Percentiles rank a stretch among this genome's conserved stretches.
Conservation (phyloP, 2,888 invertebrate species). For the Timandra comae region DNA sequence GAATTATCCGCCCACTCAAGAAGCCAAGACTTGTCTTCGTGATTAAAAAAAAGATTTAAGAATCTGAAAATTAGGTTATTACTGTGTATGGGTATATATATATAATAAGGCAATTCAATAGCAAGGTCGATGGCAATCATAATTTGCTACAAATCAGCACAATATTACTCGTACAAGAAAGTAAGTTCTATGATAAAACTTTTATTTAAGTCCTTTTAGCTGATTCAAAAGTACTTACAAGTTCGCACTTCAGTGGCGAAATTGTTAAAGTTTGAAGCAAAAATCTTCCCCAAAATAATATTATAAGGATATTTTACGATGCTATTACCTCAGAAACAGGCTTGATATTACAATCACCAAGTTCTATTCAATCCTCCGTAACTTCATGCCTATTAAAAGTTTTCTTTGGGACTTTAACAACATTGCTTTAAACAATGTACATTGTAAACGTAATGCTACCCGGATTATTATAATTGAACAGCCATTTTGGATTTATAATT, state of each 20-base stretch:
- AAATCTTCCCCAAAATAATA: constrained; percentile 39
- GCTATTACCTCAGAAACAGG: constrained; percentile 37
- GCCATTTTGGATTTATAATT: constrained; percentile 22
- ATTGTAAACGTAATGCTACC: constrained; percentile 47
- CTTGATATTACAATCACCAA: constrained; percentile 43
- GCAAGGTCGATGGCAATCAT: too few relatives aligned
- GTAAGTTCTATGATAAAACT: constrained; percentile 22
- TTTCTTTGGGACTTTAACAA: constrained; percentile 47
- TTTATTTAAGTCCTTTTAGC: constrained; percentile 24
- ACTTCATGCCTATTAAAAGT: constrained; percentile 63
- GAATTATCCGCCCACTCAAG: too few relatives aligned
- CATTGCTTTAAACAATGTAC: constrained; percentile 50
- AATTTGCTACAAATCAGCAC: not conserved
- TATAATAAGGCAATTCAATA: too few relatives aligned
- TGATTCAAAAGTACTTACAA: constrained; percentile 27
- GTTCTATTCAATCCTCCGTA: constrained; percentile 49
- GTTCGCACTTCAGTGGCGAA: constrained; percentile 29
- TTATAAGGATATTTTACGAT: constrained; percentile 40
- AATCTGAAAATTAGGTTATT: too few relatives aligned
- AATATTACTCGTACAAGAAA: constrained; percentile 15
- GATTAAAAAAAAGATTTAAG: too few relatives aligned
- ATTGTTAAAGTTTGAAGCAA: constrained; percentile 40
- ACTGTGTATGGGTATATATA: too few relatives aligned
- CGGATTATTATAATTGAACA: constrained; percentile 48
- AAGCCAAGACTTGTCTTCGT: too few relatives aligned